phyloP scores from a whole-genome alignment of 2,888 invertebrate species.

The Lissonota sp. region DNA sequence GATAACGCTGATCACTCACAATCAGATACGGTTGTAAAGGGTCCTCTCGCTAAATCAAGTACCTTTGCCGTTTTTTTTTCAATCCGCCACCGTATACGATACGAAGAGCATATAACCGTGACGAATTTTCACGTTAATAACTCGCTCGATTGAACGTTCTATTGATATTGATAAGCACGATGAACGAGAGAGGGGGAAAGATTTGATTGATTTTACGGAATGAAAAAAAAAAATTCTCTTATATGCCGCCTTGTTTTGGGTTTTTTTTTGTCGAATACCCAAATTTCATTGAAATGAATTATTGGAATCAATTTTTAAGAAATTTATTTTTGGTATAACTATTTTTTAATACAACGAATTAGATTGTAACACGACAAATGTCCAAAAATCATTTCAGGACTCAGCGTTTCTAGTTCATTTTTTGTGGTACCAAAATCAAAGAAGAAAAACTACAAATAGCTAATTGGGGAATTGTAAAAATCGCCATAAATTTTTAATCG shows the following conservation, averaged over 20 bases:
- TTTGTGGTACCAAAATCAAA: no score
- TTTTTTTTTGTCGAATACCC: background rate
- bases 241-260: background rate
- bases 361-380: no score
- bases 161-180: constrained; percentile 26
- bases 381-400: no score
- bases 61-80: constrained; percentile 34
- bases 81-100: constrained; percentile 24
- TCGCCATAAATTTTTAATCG: no score
- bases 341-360: no score
- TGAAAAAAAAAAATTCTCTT: background rate
- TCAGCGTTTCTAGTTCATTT: no score
- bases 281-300: no score
- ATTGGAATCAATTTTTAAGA: no score
- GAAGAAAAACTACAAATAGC: no score
- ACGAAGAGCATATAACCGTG: constrained; percentile 26
- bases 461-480: no score
- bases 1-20: constrained; percentile 34
- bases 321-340: no score
- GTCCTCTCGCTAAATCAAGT: constrained; percentile 57
- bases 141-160: constrained; percentile 28
- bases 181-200: background rate
- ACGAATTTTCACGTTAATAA: constrained; percentile 48
- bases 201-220: background rate
- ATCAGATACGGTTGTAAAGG: constrained; percentile 24